A percentile compares a stretch with the other conserved stretches of the same genome.
Conservation (phyloP, 2,888 invertebrate species). For the Phengaris alcon region DNA sequence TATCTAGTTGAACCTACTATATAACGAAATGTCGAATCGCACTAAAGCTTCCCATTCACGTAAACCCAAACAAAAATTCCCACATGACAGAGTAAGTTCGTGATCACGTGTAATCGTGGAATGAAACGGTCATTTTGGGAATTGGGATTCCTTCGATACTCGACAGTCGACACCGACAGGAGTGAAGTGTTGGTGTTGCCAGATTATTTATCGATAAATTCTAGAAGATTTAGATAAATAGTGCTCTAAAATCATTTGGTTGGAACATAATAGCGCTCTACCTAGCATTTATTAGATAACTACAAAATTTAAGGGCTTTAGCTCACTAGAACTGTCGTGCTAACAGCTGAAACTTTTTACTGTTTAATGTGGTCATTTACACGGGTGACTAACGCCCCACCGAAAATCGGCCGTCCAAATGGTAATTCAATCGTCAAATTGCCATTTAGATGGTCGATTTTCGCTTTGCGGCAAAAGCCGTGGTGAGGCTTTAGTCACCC, state of each 20-base stretch:
- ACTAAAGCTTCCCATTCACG: neutral
- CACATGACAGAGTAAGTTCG: constrained; percentile 53
- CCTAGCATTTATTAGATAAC: constrained; percentile 22
- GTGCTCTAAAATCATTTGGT: neutral
- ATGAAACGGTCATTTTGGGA: constrained; percentile 55
- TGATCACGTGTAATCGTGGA: constrained; percentile 48
- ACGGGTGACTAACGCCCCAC: too few species aligned
- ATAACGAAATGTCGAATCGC: neutral
- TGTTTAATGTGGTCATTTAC: too few species aligned
- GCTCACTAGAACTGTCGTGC: too few species aligned
- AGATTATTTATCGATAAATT: neutral
- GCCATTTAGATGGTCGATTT: too few species aligned
- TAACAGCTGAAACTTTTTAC: too few species aligned
- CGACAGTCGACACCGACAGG: constrained; percentile 19
- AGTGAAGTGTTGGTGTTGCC: constrained; percentile 16
- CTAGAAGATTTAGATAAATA: neutral
- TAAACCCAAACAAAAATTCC: constrained; percentile 26
- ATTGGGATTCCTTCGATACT: constrained; percentile 42
- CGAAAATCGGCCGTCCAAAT: too few species aligned
- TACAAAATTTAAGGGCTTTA: too few species aligned
- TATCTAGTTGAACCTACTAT: neutral
- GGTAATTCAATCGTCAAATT: too few species aligned
- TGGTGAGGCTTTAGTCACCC: too few species aligned
- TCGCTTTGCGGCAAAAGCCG: too few species aligned
- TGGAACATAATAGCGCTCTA: constrained; percentile 21